Conservation (phyloP, 2,113 vertebrate genomes). For the Cardinalis cardinalis region DNA sequence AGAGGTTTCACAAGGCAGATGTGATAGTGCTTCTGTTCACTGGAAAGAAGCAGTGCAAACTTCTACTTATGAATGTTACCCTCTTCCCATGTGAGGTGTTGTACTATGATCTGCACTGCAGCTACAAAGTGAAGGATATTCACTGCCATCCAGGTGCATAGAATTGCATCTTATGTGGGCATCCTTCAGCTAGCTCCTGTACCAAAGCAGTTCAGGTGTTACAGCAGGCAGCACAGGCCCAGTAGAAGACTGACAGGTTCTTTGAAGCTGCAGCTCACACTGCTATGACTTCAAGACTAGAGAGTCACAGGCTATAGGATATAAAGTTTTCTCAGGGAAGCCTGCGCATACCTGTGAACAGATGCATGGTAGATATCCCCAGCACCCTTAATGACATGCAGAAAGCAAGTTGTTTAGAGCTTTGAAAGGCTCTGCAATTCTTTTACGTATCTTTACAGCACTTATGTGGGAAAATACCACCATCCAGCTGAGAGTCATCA, state of each 20-base stretch:
- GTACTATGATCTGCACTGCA: neutral
- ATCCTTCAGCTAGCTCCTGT: neutral
- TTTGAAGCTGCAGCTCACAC: neutral
- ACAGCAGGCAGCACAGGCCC: neutral
- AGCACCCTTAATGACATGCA: constrained; percentile 57
- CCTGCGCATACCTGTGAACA: constrained; percentile 39
- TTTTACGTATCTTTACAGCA: constrained; percentile 53
- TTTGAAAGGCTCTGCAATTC: constrained; percentile 58
- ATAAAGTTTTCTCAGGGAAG: constrained; percentile 30
- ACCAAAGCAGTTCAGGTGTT: neutral
- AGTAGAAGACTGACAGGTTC: neutral
- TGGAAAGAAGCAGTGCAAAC: neutral
- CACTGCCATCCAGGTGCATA: neutral
- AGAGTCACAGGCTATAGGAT: neutral
- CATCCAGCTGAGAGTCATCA: constrained; percentile 59
- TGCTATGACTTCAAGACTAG: neutral
- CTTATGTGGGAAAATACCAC: constrained; percentile 60
- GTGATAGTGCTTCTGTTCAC: neutral
- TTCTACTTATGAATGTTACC: neutral
- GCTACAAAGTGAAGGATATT: neutral
- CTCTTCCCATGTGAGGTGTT: neutral
- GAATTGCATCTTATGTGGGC: neutral
- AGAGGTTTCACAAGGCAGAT: neutral
- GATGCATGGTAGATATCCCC: constrained; percentile 51
- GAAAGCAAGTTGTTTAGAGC: constrained; percentile 56